These are phyloP conservation scores for Colistium nudipinnis DNA, from an alignment of 2,113 vertebrate species.

Conservation along the genomic window DNA sequence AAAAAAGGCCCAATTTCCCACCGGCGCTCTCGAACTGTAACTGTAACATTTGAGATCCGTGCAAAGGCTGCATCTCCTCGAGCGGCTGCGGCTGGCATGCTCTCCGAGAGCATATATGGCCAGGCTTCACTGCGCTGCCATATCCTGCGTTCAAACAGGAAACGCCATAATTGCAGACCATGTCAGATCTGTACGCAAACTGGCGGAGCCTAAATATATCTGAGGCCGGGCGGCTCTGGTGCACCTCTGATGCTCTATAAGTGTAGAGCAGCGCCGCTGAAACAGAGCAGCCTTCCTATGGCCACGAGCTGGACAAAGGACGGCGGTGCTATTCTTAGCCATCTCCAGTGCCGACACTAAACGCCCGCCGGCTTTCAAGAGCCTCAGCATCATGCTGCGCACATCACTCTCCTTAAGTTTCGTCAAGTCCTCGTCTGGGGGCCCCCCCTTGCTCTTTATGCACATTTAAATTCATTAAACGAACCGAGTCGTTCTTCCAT, in stretches of 20 bases:
- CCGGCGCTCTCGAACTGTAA: not conserved
- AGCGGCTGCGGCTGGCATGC: constrained; percentile 11
- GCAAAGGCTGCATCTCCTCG: constrained; percentile 22
- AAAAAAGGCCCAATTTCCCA: not conserved
- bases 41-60: constrained; percentile 32
- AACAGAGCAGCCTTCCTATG: constrained; percentile 28
- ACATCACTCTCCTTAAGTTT: constrained; percentile 30
- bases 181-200: constrained; percentile 69
- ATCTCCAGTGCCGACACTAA: constrained; percentile 23
- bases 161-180: constrained; percentile 72
- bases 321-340: constrained; percentile 54
- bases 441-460: not conserved
- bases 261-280: constrained; percentile 5
- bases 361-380: constrained; percentile 50
- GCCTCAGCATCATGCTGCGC: constrained; percentile 46
- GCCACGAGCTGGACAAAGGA: constrained; percentile 27
- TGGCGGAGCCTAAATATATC: constrained; percentile 69
- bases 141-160: constrained; percentile 71
- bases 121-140: constrained; percentile 37
- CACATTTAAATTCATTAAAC: too few species aligned
- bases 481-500: not conserved
- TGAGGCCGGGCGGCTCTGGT: constrained; percentile 46
- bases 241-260: constrained; percentile 35
- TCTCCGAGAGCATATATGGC: constrained; percentile 45
- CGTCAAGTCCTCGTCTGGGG: constrained; percentile 19